Evolutionary conservation across 2,113 vertebrate species (phyloP).

Genomic region (Anser brachyrhynchus): DNA sequence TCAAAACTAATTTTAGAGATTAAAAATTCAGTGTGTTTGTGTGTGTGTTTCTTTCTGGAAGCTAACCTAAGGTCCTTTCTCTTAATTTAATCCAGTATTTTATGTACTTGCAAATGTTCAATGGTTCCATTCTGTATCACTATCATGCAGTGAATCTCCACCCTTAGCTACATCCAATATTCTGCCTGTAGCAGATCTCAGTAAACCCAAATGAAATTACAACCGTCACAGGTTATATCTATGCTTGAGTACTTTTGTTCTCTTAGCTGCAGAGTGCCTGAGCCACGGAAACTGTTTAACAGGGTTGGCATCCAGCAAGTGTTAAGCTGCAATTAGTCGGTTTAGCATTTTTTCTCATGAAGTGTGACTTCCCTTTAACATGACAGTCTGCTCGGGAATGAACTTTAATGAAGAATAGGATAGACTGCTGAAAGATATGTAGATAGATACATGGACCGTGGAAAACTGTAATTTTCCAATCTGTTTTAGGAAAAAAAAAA

Average conservation of each 20-base stretch:
- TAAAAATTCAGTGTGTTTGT: not conserved
- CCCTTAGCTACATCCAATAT: not conserved
- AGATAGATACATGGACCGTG: not conserved
- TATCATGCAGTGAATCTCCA: not conserved
- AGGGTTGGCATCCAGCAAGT: not conserved
- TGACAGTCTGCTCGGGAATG: not conserved
- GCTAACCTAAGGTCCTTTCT: not conserved
- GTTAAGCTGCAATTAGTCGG: slow-evolving; percentile 10
- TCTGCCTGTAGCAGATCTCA: not conserved
- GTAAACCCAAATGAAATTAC: not conserved
- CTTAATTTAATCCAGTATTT: not conserved
- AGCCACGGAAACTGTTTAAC: not conserved
- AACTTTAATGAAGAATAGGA: slow-evolving; percentile 21
- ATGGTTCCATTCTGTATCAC: not conserved
- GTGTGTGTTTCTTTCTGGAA: not conserved
- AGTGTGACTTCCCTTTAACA: not conserved
- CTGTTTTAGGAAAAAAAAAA: not conserved
- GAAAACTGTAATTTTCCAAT: not conserved
- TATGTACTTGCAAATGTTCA: not conserved
- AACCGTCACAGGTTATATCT: not conserved
- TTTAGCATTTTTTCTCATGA: not conserved
- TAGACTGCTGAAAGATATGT: not conserved
- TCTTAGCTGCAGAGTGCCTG: not conserved
- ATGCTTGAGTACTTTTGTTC: not conserved
- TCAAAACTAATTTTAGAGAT: not conserved